Conservation (phyloP, 2,113 vertebrate species). For the Isurus oxyrinchus region DNA sequence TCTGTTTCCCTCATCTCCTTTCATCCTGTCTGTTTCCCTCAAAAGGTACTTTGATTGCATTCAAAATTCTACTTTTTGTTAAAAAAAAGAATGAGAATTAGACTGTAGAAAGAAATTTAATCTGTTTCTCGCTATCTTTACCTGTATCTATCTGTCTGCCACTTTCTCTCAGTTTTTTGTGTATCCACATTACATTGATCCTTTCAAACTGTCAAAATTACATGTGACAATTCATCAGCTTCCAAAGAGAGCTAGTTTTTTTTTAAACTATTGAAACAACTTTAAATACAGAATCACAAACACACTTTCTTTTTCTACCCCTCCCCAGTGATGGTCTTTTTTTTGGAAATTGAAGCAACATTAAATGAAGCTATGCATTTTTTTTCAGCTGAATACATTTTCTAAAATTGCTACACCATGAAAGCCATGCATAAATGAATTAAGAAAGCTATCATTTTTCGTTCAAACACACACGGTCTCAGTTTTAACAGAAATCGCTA, state of each 20-base stretch:
- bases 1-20: not conserved
- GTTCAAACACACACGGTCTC: not conserved
- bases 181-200: not conserved
- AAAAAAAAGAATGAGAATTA: conserved; percentile 35
- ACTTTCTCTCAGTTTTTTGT: not conserved
- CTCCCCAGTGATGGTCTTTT: not conserved
- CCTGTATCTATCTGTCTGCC: not conserved
- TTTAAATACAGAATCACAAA: not conserved
- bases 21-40: not conserved
- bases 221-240: not conserved
- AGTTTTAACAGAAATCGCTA: not conserved
- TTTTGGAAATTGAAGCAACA: not conserved
- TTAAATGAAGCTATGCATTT: not conserved
- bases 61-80: not conserved
- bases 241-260: not conserved
- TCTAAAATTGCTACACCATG: not conserved
- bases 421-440: not conserved
- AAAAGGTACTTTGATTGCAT: not conserved
- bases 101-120: not conserved
- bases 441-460: not conserved
- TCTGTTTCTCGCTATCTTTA: not conserved
- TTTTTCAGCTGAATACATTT: not conserved
- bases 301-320: not conserved
- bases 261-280: not conserved
- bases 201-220: not conserved